Evolutionary conservation across 2,888 invertebrate species (phyloP).

Genomic region (Drosophila lacicola): DNA sequence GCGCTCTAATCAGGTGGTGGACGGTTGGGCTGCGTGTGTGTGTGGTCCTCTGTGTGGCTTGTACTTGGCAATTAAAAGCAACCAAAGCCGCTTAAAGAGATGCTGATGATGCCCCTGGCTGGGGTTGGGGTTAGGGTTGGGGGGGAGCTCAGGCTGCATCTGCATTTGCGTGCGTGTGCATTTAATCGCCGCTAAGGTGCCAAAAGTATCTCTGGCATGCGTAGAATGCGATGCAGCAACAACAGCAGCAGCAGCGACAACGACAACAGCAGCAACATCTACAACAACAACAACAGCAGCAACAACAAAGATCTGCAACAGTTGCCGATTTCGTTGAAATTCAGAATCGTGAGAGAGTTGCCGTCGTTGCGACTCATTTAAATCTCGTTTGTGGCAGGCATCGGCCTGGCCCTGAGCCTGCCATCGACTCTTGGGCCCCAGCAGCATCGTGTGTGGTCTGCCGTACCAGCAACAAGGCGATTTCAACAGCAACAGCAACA

Average conservation of each 20-base stretch:
- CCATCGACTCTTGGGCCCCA: conserved; percentile 41
- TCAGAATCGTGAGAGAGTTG: conserved; percentile 80
- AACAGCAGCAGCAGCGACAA: conserved; percentile 22
- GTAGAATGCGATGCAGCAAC: conserved; percentile 65
- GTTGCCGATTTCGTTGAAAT: conserved; percentile 76
- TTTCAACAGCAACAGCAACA: conserved; percentile 23
- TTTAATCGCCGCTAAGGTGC: conserved; percentile 79
- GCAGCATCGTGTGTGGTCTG: conserved; percentile 74
- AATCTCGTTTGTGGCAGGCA: conserved; percentile 78
- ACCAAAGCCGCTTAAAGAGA: conserved; percentile 68
- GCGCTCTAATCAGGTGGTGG: conserved; percentile 69
- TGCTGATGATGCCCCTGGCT: conserved; percentile 20
- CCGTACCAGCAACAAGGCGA: conserved; percentile 22
- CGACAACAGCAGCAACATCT: conserved; percentile 8
- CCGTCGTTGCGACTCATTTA: conserved; percentile 79
- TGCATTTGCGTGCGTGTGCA: conserved; percentile 62
- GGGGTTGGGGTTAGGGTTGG: background rate
- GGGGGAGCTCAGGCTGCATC: background rate
- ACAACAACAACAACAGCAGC: conserved; percentile 33
- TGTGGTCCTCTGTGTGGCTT: conserved; percentile 64
- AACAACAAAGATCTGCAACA: conserved; percentile 50
- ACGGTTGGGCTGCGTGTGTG: conserved; percentile 41
- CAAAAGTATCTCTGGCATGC: conserved; percentile 81
- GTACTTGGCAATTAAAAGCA: conserved; percentile 76
- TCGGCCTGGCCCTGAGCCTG: conserved; percentile 39